Evolutionary conservation across 1,140 invertebrate genomes (phyloP).

Genomic region (Polyergus mexicanus): DNA sequence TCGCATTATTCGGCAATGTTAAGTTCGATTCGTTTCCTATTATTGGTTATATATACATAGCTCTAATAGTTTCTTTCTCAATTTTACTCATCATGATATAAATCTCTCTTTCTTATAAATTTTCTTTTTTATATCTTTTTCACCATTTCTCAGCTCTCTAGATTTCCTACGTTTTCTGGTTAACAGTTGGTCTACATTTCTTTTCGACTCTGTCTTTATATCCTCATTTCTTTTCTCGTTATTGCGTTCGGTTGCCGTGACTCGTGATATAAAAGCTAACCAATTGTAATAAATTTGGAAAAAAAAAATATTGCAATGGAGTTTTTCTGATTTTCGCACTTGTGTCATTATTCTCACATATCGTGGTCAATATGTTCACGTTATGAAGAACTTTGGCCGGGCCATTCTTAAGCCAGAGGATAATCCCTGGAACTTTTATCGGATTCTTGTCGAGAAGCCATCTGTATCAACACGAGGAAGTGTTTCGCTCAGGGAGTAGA

Average conservation of each 20-base stretch:
- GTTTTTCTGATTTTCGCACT: slow-evolving; percentile 67
- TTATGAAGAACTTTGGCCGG: slow-evolving; percentile 60
- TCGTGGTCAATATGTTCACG: slow-evolving; percentile 78
- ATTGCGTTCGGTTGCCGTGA: slow-evolving; percentile 52
- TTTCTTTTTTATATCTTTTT: not conserved
- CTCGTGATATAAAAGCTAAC: slow-evolving; percentile 65
- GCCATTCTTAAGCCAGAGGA: slow-evolving; percentile 30
- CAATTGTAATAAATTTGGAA: slow-evolving; percentile 62
- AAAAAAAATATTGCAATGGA: slow-evolving; percentile 64
- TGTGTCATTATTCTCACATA: slow-evolving; percentile 77
- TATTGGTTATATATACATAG: slow-evolving; percentile 27
- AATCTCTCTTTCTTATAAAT: not conserved
- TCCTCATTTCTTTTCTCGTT: not conserved
- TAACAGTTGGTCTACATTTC: not conserved
- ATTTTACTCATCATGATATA: slow-evolving; percentile 26
- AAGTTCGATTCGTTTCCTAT: slow-evolving; percentile 28
- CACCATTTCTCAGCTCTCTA: not conserved
- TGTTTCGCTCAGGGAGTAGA: slow-evolving; percentile 59
- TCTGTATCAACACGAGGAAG: slow-evolving; percentile 45
- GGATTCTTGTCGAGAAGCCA: slow-evolving; percentile 65
- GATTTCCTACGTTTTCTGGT: not conserved
- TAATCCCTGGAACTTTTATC: slow-evolving; percentile 78
- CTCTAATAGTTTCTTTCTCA: slow-evolving; percentile 63
- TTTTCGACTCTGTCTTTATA: not conserved
- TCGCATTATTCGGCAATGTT: slow-evolving; percentile 51